Base-by-base conservation (phyloP, 2,888 invertebrate genomes). In the Scotopteryx bipunctaria region DNA sequence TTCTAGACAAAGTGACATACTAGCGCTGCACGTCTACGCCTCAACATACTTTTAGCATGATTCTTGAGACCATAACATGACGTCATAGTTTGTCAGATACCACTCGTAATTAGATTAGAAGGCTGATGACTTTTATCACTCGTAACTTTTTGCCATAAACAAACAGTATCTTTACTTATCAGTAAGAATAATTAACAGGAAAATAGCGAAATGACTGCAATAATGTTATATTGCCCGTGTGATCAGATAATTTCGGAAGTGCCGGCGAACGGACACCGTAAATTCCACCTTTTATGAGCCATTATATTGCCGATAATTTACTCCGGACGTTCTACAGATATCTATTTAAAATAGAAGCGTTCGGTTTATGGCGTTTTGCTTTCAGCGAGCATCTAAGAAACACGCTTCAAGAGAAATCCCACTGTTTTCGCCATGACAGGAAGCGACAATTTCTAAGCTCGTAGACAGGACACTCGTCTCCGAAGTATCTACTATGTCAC, bases 221-320 rank as follows among this genome's bases (percentile, higher is more conserved):
- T 37, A 41, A 37, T 48, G 56, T 57, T 61, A 59, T 54, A 62
- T 61, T 60, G 57, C 52, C 59, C 56, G 60, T 57, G 50, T 62
- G 76, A 81, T 81, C 83, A 73, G 83, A 83, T 83, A 81, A 77
- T 58, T 72, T 75, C 60, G 70, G 68, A 71, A 74, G 72, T 71
- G 65, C 66, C 63, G 67, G 64, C 44, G 54, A 54, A 71, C 65
- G 71, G 66, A 68, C 72, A 73, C 69, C 81, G 73, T 86, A 86
- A 86, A 85, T 83, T 82, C 69, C 59, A 75, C 72, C 77, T 77
- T 85, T 85, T 85, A 85, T 83, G 81, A 81, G 66, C 83, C 82
- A 81, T 84, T 82, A 84, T 79, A 79, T 73, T 73, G 74, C 69
- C 76, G 76, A 81, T 81, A 80, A 82, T 78, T 79, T 55, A 49